phyloP scores from a whole-genome alignment of 2,113 vertebrate genomes.

The Phrynocephalus versicolor region DNA sequence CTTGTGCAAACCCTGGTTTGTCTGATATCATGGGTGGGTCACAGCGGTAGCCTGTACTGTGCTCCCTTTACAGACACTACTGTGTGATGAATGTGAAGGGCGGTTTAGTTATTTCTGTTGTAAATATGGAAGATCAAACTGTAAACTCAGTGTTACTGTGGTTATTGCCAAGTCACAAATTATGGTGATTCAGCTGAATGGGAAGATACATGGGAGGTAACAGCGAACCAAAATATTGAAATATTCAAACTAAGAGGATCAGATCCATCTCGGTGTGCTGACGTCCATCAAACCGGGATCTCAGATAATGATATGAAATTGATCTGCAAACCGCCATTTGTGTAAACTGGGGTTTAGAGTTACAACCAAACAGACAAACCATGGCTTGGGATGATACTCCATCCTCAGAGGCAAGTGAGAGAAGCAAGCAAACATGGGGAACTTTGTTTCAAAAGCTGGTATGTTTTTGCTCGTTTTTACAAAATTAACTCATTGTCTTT shows the following conservation, averaged over 20 bases:
- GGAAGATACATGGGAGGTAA: not conserved
- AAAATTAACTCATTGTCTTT: too few species aligned
- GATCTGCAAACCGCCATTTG: not conserved
- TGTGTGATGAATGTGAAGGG: not conserved
- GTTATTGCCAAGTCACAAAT: not conserved
- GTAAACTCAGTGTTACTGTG: too few species aligned
- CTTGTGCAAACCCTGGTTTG: not conserved
- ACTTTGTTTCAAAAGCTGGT: too few species aligned
- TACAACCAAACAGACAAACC: not conserved
- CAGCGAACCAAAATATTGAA: not conserved
- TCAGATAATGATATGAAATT: not conserved
- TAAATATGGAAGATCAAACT: too few species aligned
- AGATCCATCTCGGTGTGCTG: too few species aligned
- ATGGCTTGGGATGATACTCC: not conserved
- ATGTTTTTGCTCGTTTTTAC: too few species aligned
- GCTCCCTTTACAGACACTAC: not conserved
- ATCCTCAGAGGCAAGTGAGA: not conserved
- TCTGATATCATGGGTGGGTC: not conserved
- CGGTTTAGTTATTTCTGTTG: too few species aligned
- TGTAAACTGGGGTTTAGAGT: not conserved
- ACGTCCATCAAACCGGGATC: fast-evolving
- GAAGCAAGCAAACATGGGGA: too few species aligned
- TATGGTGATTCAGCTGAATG: not conserved
- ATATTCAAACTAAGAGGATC: not conserved
- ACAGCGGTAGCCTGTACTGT: too few species aligned